Base-by-base conservation (phyloP, 2,113 vertebrate species). In the Pipa parva region DNA sequence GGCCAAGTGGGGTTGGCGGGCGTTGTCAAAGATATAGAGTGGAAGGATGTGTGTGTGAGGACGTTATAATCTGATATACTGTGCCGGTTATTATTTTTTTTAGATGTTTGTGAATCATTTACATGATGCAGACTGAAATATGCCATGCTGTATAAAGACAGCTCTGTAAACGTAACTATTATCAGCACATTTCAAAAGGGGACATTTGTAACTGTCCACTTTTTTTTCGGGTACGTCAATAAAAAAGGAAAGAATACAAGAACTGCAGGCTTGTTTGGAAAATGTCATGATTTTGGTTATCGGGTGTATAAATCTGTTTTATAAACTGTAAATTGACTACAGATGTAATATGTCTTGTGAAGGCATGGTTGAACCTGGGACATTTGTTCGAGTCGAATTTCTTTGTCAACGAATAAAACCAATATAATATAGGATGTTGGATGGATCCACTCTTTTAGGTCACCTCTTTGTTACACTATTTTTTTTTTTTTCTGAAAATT, bases 111-210 rank as follows among this genome's bases (percentile, higher is more conserved):
- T 68, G 65, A 33, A 59, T 58, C 65, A 60, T 59, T 51, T 59
- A 69, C 65, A 69, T 45, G 52, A 58, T 48, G 22, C 63, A 45
- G 17, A 46, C 59, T 28, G 56, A 39, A 68, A 55, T 18, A 52
- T 36, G 65, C 65, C n/a, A 69, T 69, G 65, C 65, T 69, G 65
- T 69, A 29, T 27, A 60, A 68, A 52, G 25, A 37, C 65, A 69
- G 65, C 65, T 60, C 56, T 22, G 46, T 42, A 48, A 61, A 29
- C 29, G 25, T 37, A 20, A 36, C 33, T 63, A 63, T 39, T 37
- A 31, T 60, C 59, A 51, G 25, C 65, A 60, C 48, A 37, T 52
- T 69, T 60, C 56, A 33, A 69, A 69, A 60, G n/a, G 57, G 56
- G 45, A 60, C 45, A 29, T 22, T 7, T 59, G 58, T 62, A 20